Evolutionary conservation across 2,888 invertebrate genomes (phyloP).

Genomic region (Diarsia rubi): DNA sequence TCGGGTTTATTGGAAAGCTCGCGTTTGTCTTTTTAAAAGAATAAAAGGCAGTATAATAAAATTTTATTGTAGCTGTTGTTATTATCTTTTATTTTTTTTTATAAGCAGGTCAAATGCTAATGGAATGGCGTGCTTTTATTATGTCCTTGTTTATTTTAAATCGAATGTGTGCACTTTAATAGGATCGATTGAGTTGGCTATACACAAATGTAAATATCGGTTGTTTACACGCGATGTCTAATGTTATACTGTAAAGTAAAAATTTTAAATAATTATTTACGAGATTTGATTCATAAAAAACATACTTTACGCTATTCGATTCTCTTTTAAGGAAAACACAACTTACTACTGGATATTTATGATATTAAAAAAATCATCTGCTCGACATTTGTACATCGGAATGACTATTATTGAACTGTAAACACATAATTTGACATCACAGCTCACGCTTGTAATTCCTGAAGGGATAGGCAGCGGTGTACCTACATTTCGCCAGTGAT

Average conservation of each 20-base stretch:
- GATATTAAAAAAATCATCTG: not conserved
- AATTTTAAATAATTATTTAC: not conserved
- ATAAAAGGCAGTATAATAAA: not conserved
- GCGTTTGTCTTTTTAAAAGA: constrained; percentile 8
- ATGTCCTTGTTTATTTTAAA: constrained; percentile 25
- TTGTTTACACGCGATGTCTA: constrained; percentile 17
- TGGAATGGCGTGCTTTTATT: constrained; percentile 6
- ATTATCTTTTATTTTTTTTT: too few relatives aligned
- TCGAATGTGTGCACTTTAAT: not conserved
- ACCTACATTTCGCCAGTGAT: too few relatives aligned
- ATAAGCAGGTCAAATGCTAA: constrained; percentile 32
- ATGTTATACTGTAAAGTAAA: not conserved
- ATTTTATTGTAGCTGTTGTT: not conserved
- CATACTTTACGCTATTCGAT: not conserved
- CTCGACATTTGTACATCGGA: not conserved
- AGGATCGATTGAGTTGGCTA: not conserved
- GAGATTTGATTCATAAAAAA: not conserved
- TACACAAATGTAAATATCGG: not conserved
- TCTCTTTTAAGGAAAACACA: not conserved
- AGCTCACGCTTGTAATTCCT: too few relatives aligned
- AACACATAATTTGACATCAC: too few relatives aligned
- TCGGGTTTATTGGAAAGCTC: constrained; percentile 15
- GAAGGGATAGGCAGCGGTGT: too few relatives aligned
- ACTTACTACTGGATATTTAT: not conserved
- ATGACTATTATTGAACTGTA: not conserved